Base-by-base conservation (phyloP, 1,140 invertebrate species). In the Drosophila equinoxialis region DNA sequence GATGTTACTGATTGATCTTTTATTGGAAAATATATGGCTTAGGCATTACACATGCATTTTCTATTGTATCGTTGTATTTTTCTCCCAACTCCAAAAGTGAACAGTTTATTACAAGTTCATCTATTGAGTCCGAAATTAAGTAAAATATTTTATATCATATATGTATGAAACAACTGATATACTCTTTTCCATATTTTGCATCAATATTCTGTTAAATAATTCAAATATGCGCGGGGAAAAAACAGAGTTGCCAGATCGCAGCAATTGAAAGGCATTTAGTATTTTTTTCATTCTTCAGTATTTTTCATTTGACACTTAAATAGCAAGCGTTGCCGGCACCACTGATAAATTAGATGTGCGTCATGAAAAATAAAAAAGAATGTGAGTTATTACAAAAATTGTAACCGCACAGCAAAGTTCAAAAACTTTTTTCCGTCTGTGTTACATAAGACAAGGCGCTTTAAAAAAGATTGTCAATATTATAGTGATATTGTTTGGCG, bases 1-100 rank as follows among this genome's bases (percentile, higher is more conserved):
- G 57, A 20, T 8, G 6, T 23, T 51, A 51, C 20, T 51, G 45
- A 51, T 51, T 23, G 45, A 51, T 51, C 45, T 23, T 17, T 51
- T n/a, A 51, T 10, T 10, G 5, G 33, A 17, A 17, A 8, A 59
- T 37, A 51, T 23, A 51, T 51, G 45, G 45, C 6, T 23, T n/a
- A 11, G 7, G 17, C 17, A 51, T 20, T 48, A 20, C 17, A 23
- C 7, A 10, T 10, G 17, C 11, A 51, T 51, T 23, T 51, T 51
- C 23, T 4, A 26, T 26, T 0, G 6, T 7, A 20, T 48, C 14
- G 35, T 39, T 13, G 2, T 13, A 4, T 13, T 39, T 39, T 13
- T 13, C 17, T 37, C 2, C 35, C 6, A 37, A 10, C 7, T 37
- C 11, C 35, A 39, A 39, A 23, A 23, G 20, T 23, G 8, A 3